Evolutionary conservation across 2,113 vertebrate species (phyloP).

Genomic region (Nyctereutes procyonoides): DNA sequence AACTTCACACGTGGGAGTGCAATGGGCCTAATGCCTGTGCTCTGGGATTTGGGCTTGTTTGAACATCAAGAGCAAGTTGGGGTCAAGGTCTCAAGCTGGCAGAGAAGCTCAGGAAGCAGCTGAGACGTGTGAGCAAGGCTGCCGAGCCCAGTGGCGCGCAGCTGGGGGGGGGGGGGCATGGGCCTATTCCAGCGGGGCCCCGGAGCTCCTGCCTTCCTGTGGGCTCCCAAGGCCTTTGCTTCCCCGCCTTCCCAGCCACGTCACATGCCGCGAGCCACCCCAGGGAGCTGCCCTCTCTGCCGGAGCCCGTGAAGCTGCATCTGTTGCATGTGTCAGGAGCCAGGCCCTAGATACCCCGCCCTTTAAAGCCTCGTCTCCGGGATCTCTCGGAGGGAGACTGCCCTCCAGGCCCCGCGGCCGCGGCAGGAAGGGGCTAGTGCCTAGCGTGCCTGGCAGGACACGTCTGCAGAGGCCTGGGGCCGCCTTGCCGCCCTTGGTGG

Average conservation of each 20-base stretch:
- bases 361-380: constrained; percentile 77
- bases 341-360: constrained; percentile 78
- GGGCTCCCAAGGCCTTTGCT: background rate
- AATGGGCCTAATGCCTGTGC: background rate
- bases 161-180: background rate
- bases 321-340: constrained; percentile 77
- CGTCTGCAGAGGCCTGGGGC: background rate
- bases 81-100: background rate
- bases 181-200: background rate
- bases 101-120: background rate
- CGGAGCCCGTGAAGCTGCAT: constrained; percentile 75
- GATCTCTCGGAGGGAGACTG: constrained; percentile 58
- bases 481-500: no score
- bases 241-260: background rate
- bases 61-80: background rate
- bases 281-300: constrained; percentile 66
- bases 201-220: background rate
- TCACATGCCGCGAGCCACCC: background rate
- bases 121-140: background rate
- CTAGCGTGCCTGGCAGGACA: background rate
- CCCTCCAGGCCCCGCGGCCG: constrained; percentile 6
- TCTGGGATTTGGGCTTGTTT: background rate
- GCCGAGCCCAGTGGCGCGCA: background rate
- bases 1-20: background rate
- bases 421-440: constrained; percentile 60